A percentile compares a stretch with the other conserved stretches of the same genome.
Conservation (phyloP, 2,888 invertebrate genomes). For the Stenolophus ochropezus region DNA sequence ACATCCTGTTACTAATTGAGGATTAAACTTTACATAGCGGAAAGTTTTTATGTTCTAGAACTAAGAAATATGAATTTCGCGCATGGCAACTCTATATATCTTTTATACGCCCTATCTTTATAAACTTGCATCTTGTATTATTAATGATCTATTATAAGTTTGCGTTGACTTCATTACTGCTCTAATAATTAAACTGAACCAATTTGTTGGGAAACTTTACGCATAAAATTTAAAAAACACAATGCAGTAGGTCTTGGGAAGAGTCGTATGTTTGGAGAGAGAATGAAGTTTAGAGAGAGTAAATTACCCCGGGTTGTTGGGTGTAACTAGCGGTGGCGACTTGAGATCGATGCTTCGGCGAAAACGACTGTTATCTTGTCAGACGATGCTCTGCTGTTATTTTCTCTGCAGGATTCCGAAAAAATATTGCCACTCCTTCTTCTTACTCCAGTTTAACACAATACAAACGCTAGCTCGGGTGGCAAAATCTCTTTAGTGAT, state of each 20-base stretch:
- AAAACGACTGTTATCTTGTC: constrained; percentile 30
- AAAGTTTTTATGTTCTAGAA: constrained; percentile 4
- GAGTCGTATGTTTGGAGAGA: background rate
- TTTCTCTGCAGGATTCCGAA: constrained; percentile 16
- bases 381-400: constrained; percentile 13
- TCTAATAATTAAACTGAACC: constrained; percentile 2
- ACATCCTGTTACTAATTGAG: constrained; percentile 8
- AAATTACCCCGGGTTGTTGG: background rate
- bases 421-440: background rate
- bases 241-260: background rate
- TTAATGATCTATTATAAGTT: constrained; percentile 22
- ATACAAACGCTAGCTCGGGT: background rate
- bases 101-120: background rate
- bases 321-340: constrained; percentile 20
- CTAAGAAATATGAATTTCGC: constrained; percentile 15
- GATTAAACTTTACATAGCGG: background rate
- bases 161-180: constrained; percentile 1
- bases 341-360: constrained; percentile 10
- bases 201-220: background rate
- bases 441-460: background rate
- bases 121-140: background rate
- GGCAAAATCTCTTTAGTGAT: background rate
- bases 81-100: background rate
- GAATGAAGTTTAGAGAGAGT: constrained; percentile 4
- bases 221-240: background rate